Evolutionary conservation across 1,140 invertebrate species (phyloP).

Genomic region (Zeugodacus cucurbitae): DNA sequence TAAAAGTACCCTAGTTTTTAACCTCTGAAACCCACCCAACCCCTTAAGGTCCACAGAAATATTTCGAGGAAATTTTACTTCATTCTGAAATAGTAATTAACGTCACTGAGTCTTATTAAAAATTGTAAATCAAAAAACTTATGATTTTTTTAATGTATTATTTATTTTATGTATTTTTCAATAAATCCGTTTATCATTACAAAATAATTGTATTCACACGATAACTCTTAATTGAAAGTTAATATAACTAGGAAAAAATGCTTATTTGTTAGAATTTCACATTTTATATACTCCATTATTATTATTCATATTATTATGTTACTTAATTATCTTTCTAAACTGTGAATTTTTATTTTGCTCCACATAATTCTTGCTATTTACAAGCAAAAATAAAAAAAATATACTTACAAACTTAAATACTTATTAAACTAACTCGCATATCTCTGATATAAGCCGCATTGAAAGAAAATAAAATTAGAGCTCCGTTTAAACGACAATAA

Average conservation of each 20-base stretch:
- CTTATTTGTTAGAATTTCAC: conserved; percentile 29
- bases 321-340: background rate
- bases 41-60: too few species aligned
- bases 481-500: background rate
- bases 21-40: too few species aligned
- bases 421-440: background rate
- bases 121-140: background rate
- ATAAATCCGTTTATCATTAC: background rate
- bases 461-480: background rate
- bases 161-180: conserved; percentile 1
- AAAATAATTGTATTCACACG: conserved; percentile 32
- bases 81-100: too few species aligned
- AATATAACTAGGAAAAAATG: background rate
- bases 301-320: background rate
- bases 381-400: conserved; percentile 9
- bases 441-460: background rate
- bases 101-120: background rate
- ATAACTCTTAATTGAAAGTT: conserved; percentile 6
- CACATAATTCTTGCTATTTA: background rate
- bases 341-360: background rate
- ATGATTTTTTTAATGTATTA: too few species aligned
- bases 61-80: too few species aligned
- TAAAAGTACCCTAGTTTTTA: too few species aligned
- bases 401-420: conserved; percentile 22
- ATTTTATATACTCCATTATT: background rate